Base-by-base conservation (phyloP, 2,113 vertebrate genomes). In the Eurystomus gularis region DNA sequence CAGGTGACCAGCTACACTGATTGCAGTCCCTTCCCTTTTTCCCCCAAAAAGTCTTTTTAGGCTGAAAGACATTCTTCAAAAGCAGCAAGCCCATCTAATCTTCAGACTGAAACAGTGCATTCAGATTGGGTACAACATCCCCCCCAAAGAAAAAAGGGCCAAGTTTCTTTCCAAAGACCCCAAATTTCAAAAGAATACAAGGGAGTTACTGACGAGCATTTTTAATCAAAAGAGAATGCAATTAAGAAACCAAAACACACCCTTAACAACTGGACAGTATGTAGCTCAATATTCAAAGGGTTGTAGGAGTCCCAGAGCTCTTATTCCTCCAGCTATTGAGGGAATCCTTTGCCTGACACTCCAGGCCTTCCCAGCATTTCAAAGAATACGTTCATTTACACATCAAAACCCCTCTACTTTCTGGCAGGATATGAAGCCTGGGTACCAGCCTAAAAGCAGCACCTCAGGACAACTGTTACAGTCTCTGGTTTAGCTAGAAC, bases 351-450 rank as follows among this genome's bases (percentile, higher is more conserved):
- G 49, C 61, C 57, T 58, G 42, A 77, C 55, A 73, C n/a, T 87
- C 44, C 52, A 39, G 44, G 73, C 75, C 54, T 80, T 33, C 49
- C 25, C 52, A 83, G 37, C 39, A 68, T 78, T 90, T 75, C 85
- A 90, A 88, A 75, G 48, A 79, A 84, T 33, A 66, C 54, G 25
- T 92, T 92, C 57, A 86, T 92, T 83, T 90, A 87, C 83, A 87
- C 73, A 92, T 82, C 72, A 92, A 93, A 93, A 92, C n/a, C 66
- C 71, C 57, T 64, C 29, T 64, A 10, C 52, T 52, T 91, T 69
- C 68, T 69, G 55, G 40, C 62, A 86, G 25, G 21, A 60, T 57
- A 49, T 1, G 37, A 93, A 82, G 42, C 20, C 54, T 49, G 33
- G 25, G 55, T 69, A 69, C 20, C n/a, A 77, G 69, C 29, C 68